A percentile compares a stretch with the other conserved stretches of the same genome.
phyloP scores from a whole-genome alignment of 2,797 vertebrate genomes.

The Eulemur mongoz region DNA sequence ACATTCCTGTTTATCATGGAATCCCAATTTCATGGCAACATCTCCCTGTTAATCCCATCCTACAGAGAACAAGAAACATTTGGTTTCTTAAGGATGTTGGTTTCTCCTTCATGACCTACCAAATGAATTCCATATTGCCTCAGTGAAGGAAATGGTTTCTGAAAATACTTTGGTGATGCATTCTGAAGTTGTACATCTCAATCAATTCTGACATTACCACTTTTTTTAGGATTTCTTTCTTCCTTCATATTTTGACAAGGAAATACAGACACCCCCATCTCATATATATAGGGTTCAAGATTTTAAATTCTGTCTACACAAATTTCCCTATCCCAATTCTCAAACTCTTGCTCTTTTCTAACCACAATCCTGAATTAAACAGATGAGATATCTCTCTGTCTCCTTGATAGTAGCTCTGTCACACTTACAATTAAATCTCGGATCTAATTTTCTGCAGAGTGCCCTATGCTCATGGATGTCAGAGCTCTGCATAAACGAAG shows the following conservation, averaged over 20 bases:
- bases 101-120: background rate
- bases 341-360: background rate
- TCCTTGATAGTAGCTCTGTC: background rate
- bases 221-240: background rate
- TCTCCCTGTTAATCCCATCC: background rate
- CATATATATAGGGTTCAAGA: background rate
- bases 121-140: background rate
- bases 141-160: background rate
- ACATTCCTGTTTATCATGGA: background rate
- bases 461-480: background rate
- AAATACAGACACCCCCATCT: background rate
- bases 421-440: slow-evolving; percentile 14
- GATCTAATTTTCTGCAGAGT: background rate
- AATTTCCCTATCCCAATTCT: background rate
- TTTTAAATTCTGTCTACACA: background rate
- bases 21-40: background rate
- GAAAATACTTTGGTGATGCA: background rate
- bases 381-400: background rate
- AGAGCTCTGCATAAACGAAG: background rate
- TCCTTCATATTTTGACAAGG: background rate
- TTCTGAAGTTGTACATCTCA: background rate
- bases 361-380: background rate
- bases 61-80: background rate
- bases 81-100: background rate
- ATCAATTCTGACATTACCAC: background rate